Evolutionary conservation across 2,797 vertebrate genomes (phyloP), one percentile per base, ranked within the genome.

Genomic region (Karalla daura): DNA sequence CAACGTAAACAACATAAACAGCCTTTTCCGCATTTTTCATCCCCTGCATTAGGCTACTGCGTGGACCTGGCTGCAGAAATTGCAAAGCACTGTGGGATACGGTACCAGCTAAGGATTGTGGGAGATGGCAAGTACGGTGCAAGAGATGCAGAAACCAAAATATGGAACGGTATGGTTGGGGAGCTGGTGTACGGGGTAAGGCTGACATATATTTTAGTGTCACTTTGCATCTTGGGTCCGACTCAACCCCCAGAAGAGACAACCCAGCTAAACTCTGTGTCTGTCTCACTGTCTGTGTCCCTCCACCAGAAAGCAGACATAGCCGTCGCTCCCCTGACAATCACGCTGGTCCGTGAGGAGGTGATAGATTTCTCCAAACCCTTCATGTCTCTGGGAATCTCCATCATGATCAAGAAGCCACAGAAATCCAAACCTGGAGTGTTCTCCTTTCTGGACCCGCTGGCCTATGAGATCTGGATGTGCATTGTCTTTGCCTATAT

Each of bases 401-500:
- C 97, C 81, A 99, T 99, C 88, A 99, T 99, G 97, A 99, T 99
- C 91, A 99, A 99, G 92, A 99, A 99, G 83, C 97, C 97, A 46
- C 97, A 98, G 93, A 99, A 99, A 89, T 98, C 97, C 83, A 99
- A 99, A 85, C 97, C 97, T 13, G 97, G 97, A 86, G 97, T 98
- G 60, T 99, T 98, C 93, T 98, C 96, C 41, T 99, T 99, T 89
- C 95, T 98, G 89, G 97, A 98, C 93, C 97, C 97, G 0, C 92
- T 98, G 94, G 97, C 97, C 45, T 98, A 98, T 86, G 97, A 98
- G 90, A 98, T 99, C 91, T 99, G 97, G 97, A 98, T 99, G 97
- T 99, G 97, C 93, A 99, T 98, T 81, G 96, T 98, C 81, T 98
- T 98, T 88, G 97, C 97, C 86, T 99, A 99, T 88, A 99, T 99